A percentile compares a stretch with the other conserved stretches of the same genome.
phyloP scores from a whole-genome alignment of 1,140 invertebrate genomes.

The Homalodisca vitripennis region DNA sequence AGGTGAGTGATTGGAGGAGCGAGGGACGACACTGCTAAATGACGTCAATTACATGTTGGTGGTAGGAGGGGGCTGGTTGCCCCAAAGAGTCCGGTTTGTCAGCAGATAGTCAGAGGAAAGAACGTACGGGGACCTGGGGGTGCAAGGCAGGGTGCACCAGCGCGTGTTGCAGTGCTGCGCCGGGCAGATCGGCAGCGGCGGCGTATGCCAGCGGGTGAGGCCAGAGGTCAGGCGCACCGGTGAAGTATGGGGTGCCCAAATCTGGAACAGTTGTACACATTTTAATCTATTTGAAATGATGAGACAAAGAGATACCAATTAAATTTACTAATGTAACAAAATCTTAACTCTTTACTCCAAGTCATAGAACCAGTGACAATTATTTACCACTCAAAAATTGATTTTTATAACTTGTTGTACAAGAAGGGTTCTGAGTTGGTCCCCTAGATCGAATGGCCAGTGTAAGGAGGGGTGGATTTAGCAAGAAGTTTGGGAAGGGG shows the following conservation, averaged over 20 bases:
- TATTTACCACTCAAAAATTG: too few relatives aligned
- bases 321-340: too few relatives aligned
- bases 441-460: too few relatives aligned
- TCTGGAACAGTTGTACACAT: too few relatives aligned
- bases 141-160: constrained; percentile 94
- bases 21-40: constrained; percentile 20
- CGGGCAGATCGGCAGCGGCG: constrained; percentile 77
- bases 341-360: too few relatives aligned
- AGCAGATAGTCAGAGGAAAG: constrained; percentile 95
- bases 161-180: constrained; percentile 79
- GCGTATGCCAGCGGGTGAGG: constrained; percentile 87
- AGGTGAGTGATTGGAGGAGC: constrained; percentile 18
- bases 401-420: too few relatives aligned
- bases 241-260: constrained; percentile 92
- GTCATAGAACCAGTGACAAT: too few relatives aligned
- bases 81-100: constrained; percentile 55
- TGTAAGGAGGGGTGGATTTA: too few relatives aligned
- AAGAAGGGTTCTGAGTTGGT: too few relatives aligned
- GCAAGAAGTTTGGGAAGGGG: too few relatives aligned
- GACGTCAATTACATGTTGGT: constrained; percentile 41
- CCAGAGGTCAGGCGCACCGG: constrained; percentile 89
- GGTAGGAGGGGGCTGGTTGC: constrained; percentile 39
- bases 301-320: too few relatives aligned
- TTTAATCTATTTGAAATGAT: too few relatives aligned
- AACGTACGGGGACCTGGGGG: constrained; percentile 94